These are phyloP conservation scores for Sebastes melanostomus DNA, from an alignment of 2,797 vertebrate genomes.

Conservation along the genomic window DNA sequence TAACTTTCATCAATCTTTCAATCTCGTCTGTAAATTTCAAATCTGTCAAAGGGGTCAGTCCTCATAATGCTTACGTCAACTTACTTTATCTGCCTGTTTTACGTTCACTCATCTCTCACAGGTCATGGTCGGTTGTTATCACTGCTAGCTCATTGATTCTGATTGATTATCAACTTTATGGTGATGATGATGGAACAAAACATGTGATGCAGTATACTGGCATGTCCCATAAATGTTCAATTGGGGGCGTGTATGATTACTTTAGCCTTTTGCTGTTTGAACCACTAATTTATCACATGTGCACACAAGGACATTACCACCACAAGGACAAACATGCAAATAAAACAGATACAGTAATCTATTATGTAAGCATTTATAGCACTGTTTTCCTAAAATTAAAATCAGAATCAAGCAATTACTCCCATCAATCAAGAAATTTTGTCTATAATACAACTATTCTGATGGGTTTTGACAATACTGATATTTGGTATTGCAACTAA, in stretches of 20 bases:
- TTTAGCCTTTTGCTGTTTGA: not conserved
- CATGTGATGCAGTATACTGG: not conserved
- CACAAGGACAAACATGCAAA: not conserved
- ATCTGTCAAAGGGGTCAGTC: too few relatives aligned
- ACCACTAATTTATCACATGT: not conserved
- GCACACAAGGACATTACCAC: not conserved
- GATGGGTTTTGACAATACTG: not conserved
- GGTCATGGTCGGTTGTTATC: slow-evolving; percentile 13
- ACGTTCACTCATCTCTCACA: not conserved
- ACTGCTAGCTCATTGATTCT: not conserved
- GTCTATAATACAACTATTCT: not conserved
- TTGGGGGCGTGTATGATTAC: not conserved
- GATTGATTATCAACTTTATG: not conserved
- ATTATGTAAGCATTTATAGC: not conserved
- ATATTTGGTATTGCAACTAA: not conserved
- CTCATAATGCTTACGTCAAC: too few relatives aligned
- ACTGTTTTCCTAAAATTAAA: not conserved
- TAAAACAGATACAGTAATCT: not conserved
- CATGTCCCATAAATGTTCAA: not conserved
- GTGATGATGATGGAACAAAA: not conserved
- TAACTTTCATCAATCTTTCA: too few relatives aligned
- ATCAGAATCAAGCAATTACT: not conserved
- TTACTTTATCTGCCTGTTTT: not conserved
- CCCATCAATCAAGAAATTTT: too few relatives aligned
- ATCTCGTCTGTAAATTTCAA: too few relatives aligned